Conservation (phyloP, 1,140 invertebrate species). For the Achroia grisella region DNA sequence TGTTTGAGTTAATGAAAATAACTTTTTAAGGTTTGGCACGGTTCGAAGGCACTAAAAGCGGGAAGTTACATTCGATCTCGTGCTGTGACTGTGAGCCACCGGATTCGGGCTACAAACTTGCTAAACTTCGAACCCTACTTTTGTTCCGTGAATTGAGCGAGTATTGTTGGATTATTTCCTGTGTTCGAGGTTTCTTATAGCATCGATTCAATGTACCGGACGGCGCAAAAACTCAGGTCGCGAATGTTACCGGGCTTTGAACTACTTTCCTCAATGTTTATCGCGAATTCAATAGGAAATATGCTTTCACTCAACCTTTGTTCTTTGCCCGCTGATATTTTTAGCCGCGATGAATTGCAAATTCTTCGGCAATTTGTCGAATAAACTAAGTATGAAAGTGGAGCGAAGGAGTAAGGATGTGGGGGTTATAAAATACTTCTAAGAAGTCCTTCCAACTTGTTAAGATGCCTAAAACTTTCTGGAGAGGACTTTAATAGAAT, state of each 20-base stretch:
- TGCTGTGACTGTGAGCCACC: constrained; percentile 43
- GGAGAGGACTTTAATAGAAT: constrained; percentile 50
- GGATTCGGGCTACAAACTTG: constrained; percentile 23
- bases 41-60: constrained; percentile 33
- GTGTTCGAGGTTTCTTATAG: constrained; percentile 8
- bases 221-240: neutral
- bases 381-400: constrained; percentile 9
- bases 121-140: constrained; percentile 28
- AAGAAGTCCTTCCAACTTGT: constrained; percentile 46
- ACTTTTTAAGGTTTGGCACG: constrained; percentile 36
- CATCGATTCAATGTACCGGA: neutral
- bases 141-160: constrained; percentile 17
- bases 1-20: constrained; percentile 23
- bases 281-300: constrained; percentile 1
- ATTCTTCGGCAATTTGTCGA: neutral
- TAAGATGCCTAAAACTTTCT: constrained; percentile 44
- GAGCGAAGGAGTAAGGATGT: constrained; percentile 18
- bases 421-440: constrained; percentile 39
- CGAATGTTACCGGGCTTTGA: neutral
- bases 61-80: constrained; percentile 36
- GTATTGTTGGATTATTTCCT: constrained; percentile 19
- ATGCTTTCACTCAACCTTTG: constrained; percentile 5
- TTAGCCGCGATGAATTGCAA: constrained; percentile 2
- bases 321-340: constrained; percentile 1
- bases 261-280: no score